A percentile compares a stretch with the other conserved stretches of the same genome.
Evolutionary conservation across 2,797 vertebrate genomes (phyloP).

Genomic region (Poeciliopsis gracilis): DNA sequence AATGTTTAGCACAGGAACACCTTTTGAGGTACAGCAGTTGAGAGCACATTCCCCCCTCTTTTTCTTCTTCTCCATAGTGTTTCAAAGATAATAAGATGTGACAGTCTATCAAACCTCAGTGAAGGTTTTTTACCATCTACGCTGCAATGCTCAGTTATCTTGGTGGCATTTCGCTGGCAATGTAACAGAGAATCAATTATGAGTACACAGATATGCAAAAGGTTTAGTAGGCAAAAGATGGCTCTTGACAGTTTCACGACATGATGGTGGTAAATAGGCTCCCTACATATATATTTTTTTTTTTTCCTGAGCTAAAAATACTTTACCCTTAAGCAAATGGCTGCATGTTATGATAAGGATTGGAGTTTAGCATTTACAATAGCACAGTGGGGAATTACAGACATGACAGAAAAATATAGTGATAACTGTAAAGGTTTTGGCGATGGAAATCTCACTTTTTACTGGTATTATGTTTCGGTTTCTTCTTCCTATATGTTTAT

Average conservation of each 20-base stretch:
- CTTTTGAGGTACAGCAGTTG: slow-evolving; percentile 69
- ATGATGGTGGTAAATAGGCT: slow-evolving; percentile 78
- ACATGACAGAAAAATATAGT: slow-evolving; percentile 52
- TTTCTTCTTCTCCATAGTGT: slow-evolving; percentile 63
- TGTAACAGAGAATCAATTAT: slow-evolving; percentile 86
- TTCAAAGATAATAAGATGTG: slow-evolving; percentile 83
- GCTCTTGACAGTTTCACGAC: slow-evolving; percentile 80
- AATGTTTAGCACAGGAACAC: slow-evolving; percentile 71
- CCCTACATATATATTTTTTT: slow-evolving; percentile 30
- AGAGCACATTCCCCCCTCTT: slow-evolving; percentile 60
- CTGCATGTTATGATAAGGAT: slow-evolving; percentile 76
- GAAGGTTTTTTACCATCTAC: slow-evolving; percentile 71
- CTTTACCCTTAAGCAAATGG: slow-evolving; percentile 69
- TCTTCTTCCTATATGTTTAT: not conserved
- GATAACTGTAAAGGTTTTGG: slow-evolving; percentile 55
- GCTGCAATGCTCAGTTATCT: slow-evolving; percentile 75
- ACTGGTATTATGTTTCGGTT: slow-evolving; percentile 5
- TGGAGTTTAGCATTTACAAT: slow-evolving; percentile 53
- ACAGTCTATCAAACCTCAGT: slow-evolving; percentile 79
- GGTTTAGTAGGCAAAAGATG: slow-evolving; percentile 79
- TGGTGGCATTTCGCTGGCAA: slow-evolving; percentile 75
- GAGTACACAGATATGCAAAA: slow-evolving; percentile 79
- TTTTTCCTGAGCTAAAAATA: slow-evolving; percentile 71
- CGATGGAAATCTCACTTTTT: slow-evolving; percentile 33
- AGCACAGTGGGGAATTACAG: slow-evolving; percentile 57